phyloP scores from a whole-genome alignment of 2,888 invertebrate genomes.

The Adelphocoris suturalis region DNA sequence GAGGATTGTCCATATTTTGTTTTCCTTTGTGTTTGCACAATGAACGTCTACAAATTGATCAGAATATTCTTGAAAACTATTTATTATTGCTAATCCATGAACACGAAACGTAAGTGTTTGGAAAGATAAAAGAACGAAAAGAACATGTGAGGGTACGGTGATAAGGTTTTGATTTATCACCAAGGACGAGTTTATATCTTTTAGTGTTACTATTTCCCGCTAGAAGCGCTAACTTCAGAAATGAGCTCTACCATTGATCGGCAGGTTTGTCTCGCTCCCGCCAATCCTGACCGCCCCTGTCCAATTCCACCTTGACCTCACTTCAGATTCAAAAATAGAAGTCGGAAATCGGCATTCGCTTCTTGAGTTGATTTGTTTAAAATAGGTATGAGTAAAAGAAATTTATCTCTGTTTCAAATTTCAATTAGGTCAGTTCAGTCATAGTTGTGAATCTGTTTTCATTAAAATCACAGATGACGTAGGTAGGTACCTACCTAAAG shows the following conservation, averaged over 20 bases:
- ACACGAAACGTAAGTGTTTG: conserved; percentile 10
- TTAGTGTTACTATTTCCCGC: background rate
- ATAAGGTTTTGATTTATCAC: conserved; percentile 37
- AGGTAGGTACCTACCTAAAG: too few species aligned
- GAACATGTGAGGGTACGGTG: conserved; percentile 53
- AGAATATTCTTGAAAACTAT: conserved; percentile 2
- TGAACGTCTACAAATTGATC: background rate
- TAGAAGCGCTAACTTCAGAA: conserved; percentile 33
- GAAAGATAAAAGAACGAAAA: background rate
- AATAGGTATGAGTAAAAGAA: too few species aligned
- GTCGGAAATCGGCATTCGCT: too few species aligned
- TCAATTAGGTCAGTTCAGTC: too few species aligned
- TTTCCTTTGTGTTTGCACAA: background rate
- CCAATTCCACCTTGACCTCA: too few species aligned
- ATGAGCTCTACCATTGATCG: background rate
- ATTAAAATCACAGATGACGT: too few species aligned
- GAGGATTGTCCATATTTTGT: conserved; percentile 70
- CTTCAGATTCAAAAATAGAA: too few species aligned
- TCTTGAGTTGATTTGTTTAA: too few species aligned
- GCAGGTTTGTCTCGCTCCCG: too few species aligned
- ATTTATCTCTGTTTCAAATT: too few species aligned
- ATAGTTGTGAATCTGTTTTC: too few species aligned
- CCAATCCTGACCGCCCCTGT: too few species aligned
- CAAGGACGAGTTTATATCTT: background rate
- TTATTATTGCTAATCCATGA: conserved; percentile 29